Percentiles rank a stretch among this genome's conserved stretches.
Conservation (phyloP, 1,140 invertebrate species). For the Dendroctonus valens region DNA sequence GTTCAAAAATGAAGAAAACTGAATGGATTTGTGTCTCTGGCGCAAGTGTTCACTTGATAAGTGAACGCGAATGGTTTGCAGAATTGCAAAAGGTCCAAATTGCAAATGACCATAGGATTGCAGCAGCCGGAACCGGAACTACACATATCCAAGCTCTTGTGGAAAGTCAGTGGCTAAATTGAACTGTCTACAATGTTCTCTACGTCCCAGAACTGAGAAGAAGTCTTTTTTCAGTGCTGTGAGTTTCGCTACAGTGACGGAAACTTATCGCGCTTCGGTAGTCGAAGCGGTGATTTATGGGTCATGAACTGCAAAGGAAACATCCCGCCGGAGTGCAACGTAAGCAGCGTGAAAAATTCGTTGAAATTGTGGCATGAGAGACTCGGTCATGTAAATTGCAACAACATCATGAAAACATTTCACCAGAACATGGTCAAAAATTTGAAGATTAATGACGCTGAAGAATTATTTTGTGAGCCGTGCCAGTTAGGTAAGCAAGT, state of each 20-base stretch:
- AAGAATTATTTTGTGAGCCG: constrained; percentile 45
- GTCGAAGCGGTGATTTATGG: background rate
- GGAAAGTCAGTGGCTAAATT: too few species aligned
- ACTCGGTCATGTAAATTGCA: background rate
- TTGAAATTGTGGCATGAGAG: too few species aligned
- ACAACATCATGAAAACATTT: constrained; percentile 7
- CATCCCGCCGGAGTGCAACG: too few species aligned
- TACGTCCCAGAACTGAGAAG: too few species aligned
- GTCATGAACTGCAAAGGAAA: background rate
- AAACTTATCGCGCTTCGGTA: constrained; percentile 11
- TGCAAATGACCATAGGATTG: constrained; percentile 35
- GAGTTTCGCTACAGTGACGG: constrained; percentile 13
- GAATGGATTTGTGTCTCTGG: too few species aligned
- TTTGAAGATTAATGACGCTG: constrained; percentile 4
- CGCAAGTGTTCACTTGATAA: too few species aligned
- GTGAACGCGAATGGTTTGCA: constrained; percentile 9
- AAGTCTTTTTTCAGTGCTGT: too few species aligned
- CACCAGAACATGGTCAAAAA: constrained; percentile 1
- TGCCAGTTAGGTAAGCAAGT: constrained; percentile 46
- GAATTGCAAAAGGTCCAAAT: constrained; percentile 25
- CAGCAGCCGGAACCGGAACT: constrained; percentile 35
- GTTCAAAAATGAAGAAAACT: too few species aligned
- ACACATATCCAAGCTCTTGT: too few species aligned
- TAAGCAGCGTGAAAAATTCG: too few species aligned
- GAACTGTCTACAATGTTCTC: too few species aligned